Evolutionary conservation across 2,797 vertebrate species (phyloP), one percentile per base, ranked within the genome.

Genomic region (Clamator glandarius): DNA sequence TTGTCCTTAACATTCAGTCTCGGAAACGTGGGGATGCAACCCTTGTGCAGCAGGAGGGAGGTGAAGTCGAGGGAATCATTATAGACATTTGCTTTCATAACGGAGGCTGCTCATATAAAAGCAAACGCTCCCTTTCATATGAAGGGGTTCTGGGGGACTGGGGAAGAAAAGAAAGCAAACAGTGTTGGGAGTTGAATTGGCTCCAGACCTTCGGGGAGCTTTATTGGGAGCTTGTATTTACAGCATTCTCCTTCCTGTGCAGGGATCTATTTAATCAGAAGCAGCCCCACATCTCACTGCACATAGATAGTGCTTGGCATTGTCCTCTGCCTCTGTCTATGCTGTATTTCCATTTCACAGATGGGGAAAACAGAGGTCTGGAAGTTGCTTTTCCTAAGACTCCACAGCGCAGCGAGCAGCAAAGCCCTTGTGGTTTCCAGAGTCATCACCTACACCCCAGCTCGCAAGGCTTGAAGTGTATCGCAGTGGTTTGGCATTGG

Each of bases 151-250:
- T 3, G 13, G 54, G 13, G 29, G 2, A 7, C 0, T 48, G 28
- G 41, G 42, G 31, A 23, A 33, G 68, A 55, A 91, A 83, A 46
- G 36, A 63, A 63, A 68, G 64, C 41, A 44, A 54, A 63, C 54
- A 31, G 19, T 11, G 5, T 8, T 50, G n/a, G 39, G 15, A 46
- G 26, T 76, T 1, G 29, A 39, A 83, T 41, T 76, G 44, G 33
- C 92, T 95, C 36, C 91, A 94, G 68, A 55, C 63, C 21, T 78
- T 68, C 76, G n/a, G 39, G 18, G 67, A 48, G 67, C 85, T 78
- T 92, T 66, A 33, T 8, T 82, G 89, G 70, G 57, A 33, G 48
- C 25, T 59, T 76, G 51, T 50, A 28, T 83, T 88, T 94, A n/a
- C 84, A 87, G 51, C 39, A 2, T 41, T 82, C 55, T 67, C 31